These are phyloP conservation scores for Adoxophyes honmai DNA, from an alignment of 1,140 invertebrate species.

Conservation along the genomic window DNA sequence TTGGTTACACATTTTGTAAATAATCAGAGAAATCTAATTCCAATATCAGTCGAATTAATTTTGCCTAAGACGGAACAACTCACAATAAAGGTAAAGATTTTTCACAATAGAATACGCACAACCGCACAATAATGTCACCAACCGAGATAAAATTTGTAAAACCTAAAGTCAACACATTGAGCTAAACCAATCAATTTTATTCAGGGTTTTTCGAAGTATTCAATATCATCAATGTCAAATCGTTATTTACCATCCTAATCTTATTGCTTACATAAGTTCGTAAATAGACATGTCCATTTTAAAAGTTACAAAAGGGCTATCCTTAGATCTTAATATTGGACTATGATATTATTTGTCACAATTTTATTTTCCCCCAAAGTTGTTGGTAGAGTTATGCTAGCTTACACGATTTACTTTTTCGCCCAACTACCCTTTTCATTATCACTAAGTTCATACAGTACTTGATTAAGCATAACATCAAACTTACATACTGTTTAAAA, in stretches of 20 bases:
- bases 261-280: constrained; percentile 12
- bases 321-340: background rate
- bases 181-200: constrained; percentile 32
- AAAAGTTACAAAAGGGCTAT: background rate
- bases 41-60: constrained; percentile 46
- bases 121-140: constrained; percentile 42
- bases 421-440: background rate
- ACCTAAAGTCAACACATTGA: constrained; percentile 58
- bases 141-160: constrained; percentile 43
- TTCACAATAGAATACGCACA: constrained; percentile 58
- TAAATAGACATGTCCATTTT: constrained; percentile 1
- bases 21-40: constrained; percentile 8
- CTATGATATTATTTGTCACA: background rate
- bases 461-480: constrained; percentile 32
- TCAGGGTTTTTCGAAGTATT: constrained; percentile 10
- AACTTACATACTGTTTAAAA: constrained; percentile 30
- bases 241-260: background rate
- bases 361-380: no score
- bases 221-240: background rate
- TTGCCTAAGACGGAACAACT: constrained; percentile 59
- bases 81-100: constrained; percentile 34
- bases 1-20: constrained; percentile 4
- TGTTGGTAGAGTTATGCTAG: background rate
- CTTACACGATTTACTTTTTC: background rate
- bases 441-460: background rate